Evolutionary conservation across 2,113 vertebrate species (phyloP).

Genomic region (Mionectes macconnelli): DNA sequence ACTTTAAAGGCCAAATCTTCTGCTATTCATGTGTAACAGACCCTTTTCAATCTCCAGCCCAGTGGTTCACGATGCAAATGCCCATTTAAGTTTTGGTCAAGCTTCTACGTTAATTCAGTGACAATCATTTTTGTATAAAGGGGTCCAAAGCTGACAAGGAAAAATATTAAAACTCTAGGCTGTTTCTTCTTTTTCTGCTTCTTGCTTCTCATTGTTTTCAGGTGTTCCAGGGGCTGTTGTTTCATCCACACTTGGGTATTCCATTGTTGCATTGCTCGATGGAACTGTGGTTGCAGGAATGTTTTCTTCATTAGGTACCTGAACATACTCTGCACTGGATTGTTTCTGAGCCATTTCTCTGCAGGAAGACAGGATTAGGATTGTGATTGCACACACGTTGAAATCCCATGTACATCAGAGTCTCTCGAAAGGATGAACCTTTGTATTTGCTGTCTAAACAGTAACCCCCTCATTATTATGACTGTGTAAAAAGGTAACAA

Average conservation of each 20-base stretch:
- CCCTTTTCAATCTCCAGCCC: neutral
- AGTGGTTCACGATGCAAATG: neutral
- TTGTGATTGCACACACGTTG: neutral
- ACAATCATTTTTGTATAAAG: neutral
- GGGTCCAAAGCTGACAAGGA: neutral
- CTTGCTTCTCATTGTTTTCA: slow-evolving; percentile 18
- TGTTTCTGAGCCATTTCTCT: slow-evolving; percentile 69
- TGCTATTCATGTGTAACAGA: neutral
- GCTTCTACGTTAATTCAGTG: neutral
- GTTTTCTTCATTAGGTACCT: slow-evolving; percentile 58
- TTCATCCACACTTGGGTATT: slow-evolving; percentile 3
- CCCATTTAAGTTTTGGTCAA: neutral
- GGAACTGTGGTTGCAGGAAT: slow-evolving; percentile 5
- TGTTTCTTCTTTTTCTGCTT: neutral
- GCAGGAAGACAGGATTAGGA: slow-evolving; percentile 31
- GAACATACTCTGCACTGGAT: neutral
- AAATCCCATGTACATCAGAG: neutral
- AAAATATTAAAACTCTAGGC: slow-evolving; percentile 4
- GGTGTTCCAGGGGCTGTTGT: neutral
- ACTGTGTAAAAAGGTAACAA: neutral
- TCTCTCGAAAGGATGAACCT: neutral
- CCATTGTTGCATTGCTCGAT: neutral
- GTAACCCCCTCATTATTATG: neutral
- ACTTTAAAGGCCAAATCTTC: neutral
- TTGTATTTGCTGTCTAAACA: neutral